Conservation (phyloP, 2,113 vertebrate species). For the Bucco capensis region DNA sequence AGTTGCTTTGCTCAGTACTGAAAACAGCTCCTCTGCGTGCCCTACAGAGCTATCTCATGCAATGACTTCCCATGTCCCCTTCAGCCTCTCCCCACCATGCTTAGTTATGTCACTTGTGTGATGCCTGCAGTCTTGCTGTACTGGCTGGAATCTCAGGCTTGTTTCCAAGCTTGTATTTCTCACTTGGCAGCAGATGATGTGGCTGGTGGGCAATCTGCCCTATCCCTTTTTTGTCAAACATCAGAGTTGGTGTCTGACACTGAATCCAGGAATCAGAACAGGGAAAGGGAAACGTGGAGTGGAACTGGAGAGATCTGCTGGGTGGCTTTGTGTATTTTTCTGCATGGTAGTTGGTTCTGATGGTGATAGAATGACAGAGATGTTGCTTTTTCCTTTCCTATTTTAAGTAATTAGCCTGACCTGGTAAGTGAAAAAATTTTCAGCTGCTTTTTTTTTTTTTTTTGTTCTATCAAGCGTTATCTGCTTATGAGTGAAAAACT, state of each 20-base stretch:
- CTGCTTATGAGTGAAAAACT: neutral
- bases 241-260: slow-evolving; percentile 38
- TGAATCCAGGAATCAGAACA: neutral
- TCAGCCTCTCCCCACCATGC: slow-evolving; percentile 30
- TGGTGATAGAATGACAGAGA: neutral
- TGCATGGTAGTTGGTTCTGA: neutral
- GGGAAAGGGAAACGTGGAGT: neutral
- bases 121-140: slow-evolving; percentile 55
- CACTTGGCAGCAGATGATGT: slow-evolving; percentile 62
- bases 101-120: slow-evolving; percentile 45
- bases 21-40: slow-evolving; percentile 34
- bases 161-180: slow-evolving; percentile 66
- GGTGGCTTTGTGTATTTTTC: neutral
- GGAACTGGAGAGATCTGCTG: neutral
- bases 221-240: slow-evolving; percentile 61
- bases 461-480: neutral
- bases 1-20: neutral
- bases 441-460: neutral
- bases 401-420: neutral
- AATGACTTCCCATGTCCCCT: slow-evolving; percentile 26
- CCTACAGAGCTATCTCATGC: neutral
- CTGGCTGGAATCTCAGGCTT: slow-evolving; percentile 58
- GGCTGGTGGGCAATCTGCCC: slow-evolving; percentile 64
- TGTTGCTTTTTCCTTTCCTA: neutral
- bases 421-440: neutral